These are phyloP conservation scores for Pinctada fucata DNA, from an alignment of 2,888 invertebrate species.

Conservation along the genomic window DNA sequence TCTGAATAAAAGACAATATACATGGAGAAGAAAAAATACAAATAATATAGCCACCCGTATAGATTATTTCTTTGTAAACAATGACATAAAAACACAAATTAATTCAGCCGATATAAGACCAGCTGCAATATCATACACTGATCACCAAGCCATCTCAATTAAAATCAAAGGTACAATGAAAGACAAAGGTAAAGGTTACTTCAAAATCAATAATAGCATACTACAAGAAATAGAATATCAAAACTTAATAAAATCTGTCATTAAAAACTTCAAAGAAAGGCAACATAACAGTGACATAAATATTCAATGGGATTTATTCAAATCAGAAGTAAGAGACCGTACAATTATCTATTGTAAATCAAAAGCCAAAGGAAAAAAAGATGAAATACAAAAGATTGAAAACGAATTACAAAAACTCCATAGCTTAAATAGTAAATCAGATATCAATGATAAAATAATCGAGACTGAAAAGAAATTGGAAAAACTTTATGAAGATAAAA, in stretches of 20 bases:
- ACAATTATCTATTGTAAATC: conserved; percentile 15
- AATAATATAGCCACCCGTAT: conserved; percentile 4
- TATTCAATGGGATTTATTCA: conserved; percentile 1
- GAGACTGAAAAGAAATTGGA: conserved; percentile 6
- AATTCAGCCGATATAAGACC: conserved; percentile 10
- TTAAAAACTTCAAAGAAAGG: background rate
- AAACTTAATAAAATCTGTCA: conserved; percentile 4
- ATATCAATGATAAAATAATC: background rate
- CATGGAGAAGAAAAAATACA: too few species aligned
- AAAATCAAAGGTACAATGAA: too few species aligned
- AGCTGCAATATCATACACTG: background rate
- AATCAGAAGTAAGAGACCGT: conserved; percentile 15
- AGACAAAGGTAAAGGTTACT: too few species aligned
- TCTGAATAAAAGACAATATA: background rate
- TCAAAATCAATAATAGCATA: conserved; percentile 21
- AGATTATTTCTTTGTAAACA: background rate
- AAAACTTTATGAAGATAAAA: conserved; percentile 3
- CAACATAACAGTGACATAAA: background rate
- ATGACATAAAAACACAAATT: conserved; percentile 3
- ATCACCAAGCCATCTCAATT: too few species aligned
- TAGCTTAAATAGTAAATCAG: background rate
- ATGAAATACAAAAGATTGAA: conserved; percentile 1
- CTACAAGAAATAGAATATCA: conserved; percentile 13
- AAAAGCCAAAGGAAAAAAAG: conserved; percentile 14
- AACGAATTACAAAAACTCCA: background rate